phyloP scores from a whole-genome alignment of 2,888 invertebrate species.

The Papilio protenor region DNA sequence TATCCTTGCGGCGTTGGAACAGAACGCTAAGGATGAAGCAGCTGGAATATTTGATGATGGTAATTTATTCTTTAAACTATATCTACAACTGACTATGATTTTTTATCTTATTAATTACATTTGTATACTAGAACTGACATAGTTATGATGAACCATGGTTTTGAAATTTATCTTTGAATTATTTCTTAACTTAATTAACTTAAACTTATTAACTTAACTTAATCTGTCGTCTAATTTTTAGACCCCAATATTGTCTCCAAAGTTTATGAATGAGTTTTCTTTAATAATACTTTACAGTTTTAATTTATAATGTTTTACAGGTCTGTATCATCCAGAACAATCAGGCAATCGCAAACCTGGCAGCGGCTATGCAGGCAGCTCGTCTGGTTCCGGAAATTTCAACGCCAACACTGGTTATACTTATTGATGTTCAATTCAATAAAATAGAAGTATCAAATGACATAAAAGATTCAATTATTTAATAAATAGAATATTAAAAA shows the following conservation, averaged over 20 bases:
- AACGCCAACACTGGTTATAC: constrained; percentile 40
- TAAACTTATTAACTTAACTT: too few species aligned
- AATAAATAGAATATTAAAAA: neutral
- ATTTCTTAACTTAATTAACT: too few species aligned
- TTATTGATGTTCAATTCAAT: constrained; percentile 20
- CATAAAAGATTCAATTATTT: neutral
- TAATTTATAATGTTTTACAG: constrained; percentile 47
- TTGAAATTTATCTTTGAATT: too few species aligned
- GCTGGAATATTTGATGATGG: constrained; percentile 83
- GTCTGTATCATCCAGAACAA: constrained; percentile 61
- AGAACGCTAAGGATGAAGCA: constrained; percentile 82
- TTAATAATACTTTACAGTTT: too few species aligned
- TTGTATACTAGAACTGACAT: neutral
- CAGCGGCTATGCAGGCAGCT: constrained; percentile 28
- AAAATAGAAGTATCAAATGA: neutral
- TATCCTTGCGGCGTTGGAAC: constrained; percentile 77
- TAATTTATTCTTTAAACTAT: constrained; percentile 47
- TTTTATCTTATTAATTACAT: too few species aligned
- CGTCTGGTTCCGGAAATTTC: constrained; percentile 38
- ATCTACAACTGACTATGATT: too few species aligned
- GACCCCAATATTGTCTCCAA: too few species aligned
- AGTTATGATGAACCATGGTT: too few species aligned
- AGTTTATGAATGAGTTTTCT: too few species aligned
- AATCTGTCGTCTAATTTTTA: too few species aligned
- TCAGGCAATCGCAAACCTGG: constrained; percentile 50